Evolutionary conservation across 2,888 invertebrate species (phyloP), one percentile per base, ranked within the genome.

Genomic region (Torymus tubicola): DNA sequence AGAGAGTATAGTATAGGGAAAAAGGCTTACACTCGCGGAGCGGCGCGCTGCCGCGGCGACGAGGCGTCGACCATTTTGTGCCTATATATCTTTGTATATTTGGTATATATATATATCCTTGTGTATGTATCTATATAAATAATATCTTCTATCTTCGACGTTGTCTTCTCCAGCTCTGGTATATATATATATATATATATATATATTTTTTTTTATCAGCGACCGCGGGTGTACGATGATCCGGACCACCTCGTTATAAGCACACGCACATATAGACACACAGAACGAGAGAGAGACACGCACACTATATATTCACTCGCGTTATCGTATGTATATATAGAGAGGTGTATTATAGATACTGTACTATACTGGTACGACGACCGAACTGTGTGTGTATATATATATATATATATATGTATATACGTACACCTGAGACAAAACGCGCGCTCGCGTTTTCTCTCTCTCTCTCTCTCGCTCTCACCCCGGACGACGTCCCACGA

Each of bases 41-140:
- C 42, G 65, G 21, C 64, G 72, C 67, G 31, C 60, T 75, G 68
- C 60, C 67, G 31, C 60, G 68, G 68, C 60, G 42, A 61, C 60
- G 61, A 57, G 57, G 69, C 73, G 79, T 73, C 79, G 55, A 79
- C 79, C 79, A 79, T 74, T 70, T 79, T 79, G 79, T 72, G 55
- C 12, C 11, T 58, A 68, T 42, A 74, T 74, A 69, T 73, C 13
- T 21, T 1, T 21, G 21, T 21, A 21, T 21, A 8, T 42, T 5
- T 42, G 42, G 10, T 42, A 42, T 42, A 42, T 42, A 42, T 42
- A 42, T 42, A 42, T 42, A 42, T 42, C 42, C 42, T 5, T 8
- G 42, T 42, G 8, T 42, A 8, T 42, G 8, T 42, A 8, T 42
- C 5, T 31, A 8, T 31, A 31, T 42, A 42, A 42, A 42, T 8